Evolutionary conservation across 2,113 vertebrate species (phyloP).

Genomic region (Pomatostomus ruficeps): DNA sequence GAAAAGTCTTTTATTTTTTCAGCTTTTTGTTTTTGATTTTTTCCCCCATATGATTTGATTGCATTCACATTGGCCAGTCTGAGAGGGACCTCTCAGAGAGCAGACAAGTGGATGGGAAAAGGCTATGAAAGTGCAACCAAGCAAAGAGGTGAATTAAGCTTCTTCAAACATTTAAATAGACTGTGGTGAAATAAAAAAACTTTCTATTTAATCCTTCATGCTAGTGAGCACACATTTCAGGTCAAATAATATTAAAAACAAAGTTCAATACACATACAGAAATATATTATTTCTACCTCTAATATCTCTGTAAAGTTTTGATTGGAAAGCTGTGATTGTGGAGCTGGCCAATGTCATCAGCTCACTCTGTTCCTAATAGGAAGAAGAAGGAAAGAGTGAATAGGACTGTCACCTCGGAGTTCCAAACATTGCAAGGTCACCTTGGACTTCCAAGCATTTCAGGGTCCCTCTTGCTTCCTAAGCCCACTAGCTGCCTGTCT

Average conservation of each 20-base stretch:
- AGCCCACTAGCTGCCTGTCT: neutral
- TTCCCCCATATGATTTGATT: neutral
- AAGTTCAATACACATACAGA: neutral
- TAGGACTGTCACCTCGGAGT: neutral
- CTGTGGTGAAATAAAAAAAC: neutral
- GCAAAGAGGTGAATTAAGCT: neutral
- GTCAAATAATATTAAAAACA: neutral
- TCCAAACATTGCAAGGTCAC: neutral
- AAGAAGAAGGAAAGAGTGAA: neutral
- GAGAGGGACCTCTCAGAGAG: neutral
- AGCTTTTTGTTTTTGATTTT: conserved; percentile 2
- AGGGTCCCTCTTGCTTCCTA: neutral
- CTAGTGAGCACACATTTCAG: neutral
- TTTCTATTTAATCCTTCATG: neutral
- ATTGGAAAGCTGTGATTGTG: neutral
- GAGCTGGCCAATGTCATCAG: neutral
- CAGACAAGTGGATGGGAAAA: neutral
- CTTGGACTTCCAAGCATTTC: neutral
- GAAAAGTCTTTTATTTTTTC: conserved; percentile 40
- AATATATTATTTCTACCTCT: neutral
- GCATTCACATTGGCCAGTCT: neutral
- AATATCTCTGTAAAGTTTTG: neutral
- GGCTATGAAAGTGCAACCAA: neutral
- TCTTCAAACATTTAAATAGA: neutral
- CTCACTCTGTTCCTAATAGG: neutral